Evolutionary conservation across 1,140 invertebrate species (phyloP), one percentile per base, ranked within the genome.

Genomic region (Phthorimaea operculella): DNA sequence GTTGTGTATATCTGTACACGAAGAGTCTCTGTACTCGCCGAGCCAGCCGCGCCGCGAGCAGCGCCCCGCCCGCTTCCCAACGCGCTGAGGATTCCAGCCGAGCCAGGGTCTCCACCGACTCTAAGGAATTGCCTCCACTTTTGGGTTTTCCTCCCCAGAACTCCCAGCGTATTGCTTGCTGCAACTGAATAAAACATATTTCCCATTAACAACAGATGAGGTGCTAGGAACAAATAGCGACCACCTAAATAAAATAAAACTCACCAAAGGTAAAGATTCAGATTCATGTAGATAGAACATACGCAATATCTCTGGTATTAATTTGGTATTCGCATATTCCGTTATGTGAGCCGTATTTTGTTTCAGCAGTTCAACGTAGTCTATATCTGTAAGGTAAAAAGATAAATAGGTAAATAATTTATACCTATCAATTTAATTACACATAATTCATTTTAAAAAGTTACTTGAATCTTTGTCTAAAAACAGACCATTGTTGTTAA

Each of bases 401-500:
- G 4, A 47, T 47, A 4, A n/a, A 45, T n/a, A 45, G 14, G 8
- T 45, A 45, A 5, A 45, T 5, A 15, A 11, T 11, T 14, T 45
- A 14, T 45, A 6, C 14, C 42, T 11, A 8, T 45, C 8, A 8
- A 45, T n/a, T n/a, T n/a, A n/a, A n/a, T n/a, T n/a, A n/a, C n/a
- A n/a, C n/a, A n/a, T 2, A 4, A 28, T 4, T 28, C 21, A 28
- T 4, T 28, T 28, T 28, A 28, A 28, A 28, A 28, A 28, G 21
- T 28, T 28, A 6, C 21, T 28, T 28, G 21, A 4, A 28, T 28
- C 21, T 28, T 28, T 28, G 2, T 4, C 21, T 28, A 6, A 28
- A 15, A 16, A 62, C 65, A 21, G 36, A 71, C 88, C 86, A 61
- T 86, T 81, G 47, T 86, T 71, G 60, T 88, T 85, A 21, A 87